These are phyloP conservation scores for Bryconaethiops microstoma DNA, from an alignment of 2,797 vertebrate genomes.

Conservation along the genomic window DNA sequence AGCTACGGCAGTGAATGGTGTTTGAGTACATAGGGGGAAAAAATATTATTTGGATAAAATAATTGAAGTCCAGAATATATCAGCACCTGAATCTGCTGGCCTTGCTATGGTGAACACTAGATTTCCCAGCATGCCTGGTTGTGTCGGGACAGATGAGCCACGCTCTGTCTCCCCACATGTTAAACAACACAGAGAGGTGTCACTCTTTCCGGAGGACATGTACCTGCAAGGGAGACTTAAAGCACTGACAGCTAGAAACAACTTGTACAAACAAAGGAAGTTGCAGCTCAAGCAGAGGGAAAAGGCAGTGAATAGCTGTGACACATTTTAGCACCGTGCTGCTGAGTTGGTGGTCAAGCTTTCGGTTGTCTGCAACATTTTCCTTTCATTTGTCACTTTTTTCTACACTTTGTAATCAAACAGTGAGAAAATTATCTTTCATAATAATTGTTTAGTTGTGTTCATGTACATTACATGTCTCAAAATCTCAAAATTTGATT, in stretches of 20 bases:
- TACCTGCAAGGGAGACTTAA: slow-evolving; percentile 65
- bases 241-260: slow-evolving; percentile 62
- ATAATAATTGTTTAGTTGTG: not conserved
- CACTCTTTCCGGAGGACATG: slow-evolving; percentile 72
- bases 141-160: slow-evolving; percentile 76
- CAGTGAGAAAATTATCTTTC: not conserved
- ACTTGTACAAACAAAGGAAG: slow-evolving; percentile 69
- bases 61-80: not conserved
- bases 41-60: not conserved
- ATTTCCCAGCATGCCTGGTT: slow-evolving; percentile 60
- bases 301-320: not conserved
- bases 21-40: too few species aligned
- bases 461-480: too few species aligned
- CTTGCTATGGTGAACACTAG: slow-evolving; percentile 46
- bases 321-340: not conserved
- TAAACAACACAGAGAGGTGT: slow-evolving; percentile 72
- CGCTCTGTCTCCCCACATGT: slow-evolving; percentile 68
- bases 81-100: slow-evolving; percentile 62
- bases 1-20: too few species aligned
- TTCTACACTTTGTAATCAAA: not conserved
- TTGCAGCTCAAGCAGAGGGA: slow-evolving; percentile 56
- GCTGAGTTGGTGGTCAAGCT: not conserved
- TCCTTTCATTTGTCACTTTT: not conserved
- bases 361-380: not conserved
- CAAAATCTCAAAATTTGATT: too few species aligned